A percentile compares a stretch with the other conserved stretches of the same genome.
phyloP scores from a whole-genome alignment of 2,888 invertebrate species.

The Dione juno region DNA sequence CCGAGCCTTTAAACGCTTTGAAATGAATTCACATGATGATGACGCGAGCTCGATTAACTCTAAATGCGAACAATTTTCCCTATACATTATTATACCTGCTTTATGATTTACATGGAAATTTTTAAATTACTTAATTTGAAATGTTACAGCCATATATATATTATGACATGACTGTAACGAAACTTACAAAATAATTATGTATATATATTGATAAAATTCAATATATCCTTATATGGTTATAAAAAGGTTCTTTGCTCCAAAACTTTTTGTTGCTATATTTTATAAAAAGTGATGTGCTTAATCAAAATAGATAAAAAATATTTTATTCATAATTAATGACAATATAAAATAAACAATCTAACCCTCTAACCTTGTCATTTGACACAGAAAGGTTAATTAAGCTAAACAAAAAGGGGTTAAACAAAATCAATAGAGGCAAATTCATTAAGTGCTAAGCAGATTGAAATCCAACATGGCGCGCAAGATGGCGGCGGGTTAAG shows the following conservation, averaged over 20 bases:
- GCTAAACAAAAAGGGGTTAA: conserved; percentile 83
- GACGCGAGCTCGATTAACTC: conserved; percentile 69
- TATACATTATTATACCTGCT: conserved; percentile 47
- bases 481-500: conserved; percentile 79
- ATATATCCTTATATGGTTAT: not conserved
- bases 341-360: conserved; percentile 36
- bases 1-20: conserved; percentile 68
- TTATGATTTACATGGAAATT: conserved; percentile 30
- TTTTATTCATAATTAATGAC: not conserved
- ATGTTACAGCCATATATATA: not conserved
- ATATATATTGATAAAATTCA: too few relatives aligned
- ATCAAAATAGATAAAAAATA: not conserved
- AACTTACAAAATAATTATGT: too few relatives aligned
- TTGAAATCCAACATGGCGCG: conserved; percentile 81
- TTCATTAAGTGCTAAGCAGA: conserved; percentile 83
- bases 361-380: conserved; percentile 41
- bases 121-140: conserved; percentile 8
- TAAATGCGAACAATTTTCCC: conserved; percentile 68
- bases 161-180: too few relatives aligned
- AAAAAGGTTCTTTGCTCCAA: not conserved
- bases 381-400: conserved; percentile 82
- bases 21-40: conserved; percentile 74
- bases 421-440: conserved; percentile 83
- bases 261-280: not conserved
- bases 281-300: not conserved